A percentile compares a stretch with the other conserved stretches of the same genome.
Evolutionary conservation across 2,113 vertebrate species (phyloP).

Genomic region (Pangasianodon gigas): DNA sequence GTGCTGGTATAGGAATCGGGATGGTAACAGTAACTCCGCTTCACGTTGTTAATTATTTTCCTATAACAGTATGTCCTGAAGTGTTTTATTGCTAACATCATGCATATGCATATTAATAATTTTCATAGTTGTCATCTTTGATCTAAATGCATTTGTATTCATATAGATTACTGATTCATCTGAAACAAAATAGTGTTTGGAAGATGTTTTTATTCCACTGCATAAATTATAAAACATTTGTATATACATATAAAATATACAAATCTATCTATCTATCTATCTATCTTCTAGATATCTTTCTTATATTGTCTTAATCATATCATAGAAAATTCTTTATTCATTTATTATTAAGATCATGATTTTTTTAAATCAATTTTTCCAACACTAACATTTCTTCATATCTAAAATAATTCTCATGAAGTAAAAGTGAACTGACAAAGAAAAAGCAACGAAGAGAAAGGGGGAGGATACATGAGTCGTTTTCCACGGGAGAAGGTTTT

Average conservation of each 20-base stretch:
- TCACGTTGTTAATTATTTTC: background rate
- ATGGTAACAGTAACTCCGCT: background rate
- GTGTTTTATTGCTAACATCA: background rate
- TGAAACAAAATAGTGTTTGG: background rate
- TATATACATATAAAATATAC: background rate
- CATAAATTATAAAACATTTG: background rate
- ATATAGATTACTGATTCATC: background rate
- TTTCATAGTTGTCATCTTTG: background rate
- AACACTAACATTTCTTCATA: background rate
- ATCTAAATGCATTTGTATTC: background rate
- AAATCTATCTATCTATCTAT: background rate
- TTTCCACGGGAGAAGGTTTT: conserved; percentile 22
- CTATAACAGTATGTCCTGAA: background rate
- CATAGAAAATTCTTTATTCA: background rate
- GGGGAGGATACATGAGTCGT: conserved; percentile 26
- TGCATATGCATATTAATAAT: background rate
- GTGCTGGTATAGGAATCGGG: background rate
- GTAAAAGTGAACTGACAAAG: conserved; percentile 7
- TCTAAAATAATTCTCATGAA: background rate
- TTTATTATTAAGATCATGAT: background rate
- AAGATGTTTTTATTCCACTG: background rate
- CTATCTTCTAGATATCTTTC: background rate
- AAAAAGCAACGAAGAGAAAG: conserved; percentile 46
- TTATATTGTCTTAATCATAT: background rate
- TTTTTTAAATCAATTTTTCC: background rate